Conservation (phyloP, 2,888 invertebrate species). For the Neoitamus cyanurus region DNA sequence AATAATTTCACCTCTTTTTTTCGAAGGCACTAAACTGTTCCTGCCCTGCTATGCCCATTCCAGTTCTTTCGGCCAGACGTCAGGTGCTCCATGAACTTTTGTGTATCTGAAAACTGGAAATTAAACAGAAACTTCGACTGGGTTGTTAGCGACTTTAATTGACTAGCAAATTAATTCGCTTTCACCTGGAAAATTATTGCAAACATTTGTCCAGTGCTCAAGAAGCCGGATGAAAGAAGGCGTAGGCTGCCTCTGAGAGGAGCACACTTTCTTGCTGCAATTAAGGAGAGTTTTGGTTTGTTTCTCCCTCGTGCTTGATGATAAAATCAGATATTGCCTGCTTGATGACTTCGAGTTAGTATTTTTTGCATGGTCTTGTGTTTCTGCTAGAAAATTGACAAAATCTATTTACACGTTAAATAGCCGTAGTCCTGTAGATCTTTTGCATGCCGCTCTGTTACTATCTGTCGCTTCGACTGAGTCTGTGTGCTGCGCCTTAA, state of each 20-base stretch:
- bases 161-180: conserved; percentile 33
- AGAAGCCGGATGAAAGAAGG: not conserved
- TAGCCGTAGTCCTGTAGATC: not conserved
- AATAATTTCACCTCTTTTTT: not conserved
- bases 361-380: not conserved
- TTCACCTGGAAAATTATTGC: conserved; percentile 26
- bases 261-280: not conserved
- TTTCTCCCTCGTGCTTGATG: not conserved
- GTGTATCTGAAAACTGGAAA: conserved; percentile 19
- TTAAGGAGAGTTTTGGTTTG: not conserved
- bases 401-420: not conserved
- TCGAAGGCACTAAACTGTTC: not conserved
- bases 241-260: not conserved
- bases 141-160: conserved; percentile 35
- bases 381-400: not conserved
- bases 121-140: conserved; percentile 24
- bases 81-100: conserved; percentile 23
- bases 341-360: not conserved
- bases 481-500: conserved; percentile 41
- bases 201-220: conserved; percentile 10
- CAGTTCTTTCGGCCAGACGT: not conserved
- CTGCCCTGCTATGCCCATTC: not conserved
- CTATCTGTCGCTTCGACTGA: conserved; percentile 31
- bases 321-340: not conserved
- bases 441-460: conserved; percentile 32